phyloP scores from a whole-genome alignment of 2,113 vertebrate species.

The Dicerorhinus sumatrensis region DNA sequence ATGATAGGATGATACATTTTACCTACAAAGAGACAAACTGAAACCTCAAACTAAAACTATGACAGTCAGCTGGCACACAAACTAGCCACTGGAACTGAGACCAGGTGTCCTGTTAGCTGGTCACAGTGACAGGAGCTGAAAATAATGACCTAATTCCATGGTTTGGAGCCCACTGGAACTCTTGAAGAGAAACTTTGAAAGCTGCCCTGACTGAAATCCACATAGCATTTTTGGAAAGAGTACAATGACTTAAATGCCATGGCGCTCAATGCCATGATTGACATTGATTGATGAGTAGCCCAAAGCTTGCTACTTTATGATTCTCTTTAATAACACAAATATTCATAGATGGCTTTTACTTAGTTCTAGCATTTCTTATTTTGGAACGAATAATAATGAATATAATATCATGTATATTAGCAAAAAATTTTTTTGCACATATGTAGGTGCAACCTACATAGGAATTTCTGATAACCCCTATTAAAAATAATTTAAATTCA shows the following conservation, averaged over 20 bases:
- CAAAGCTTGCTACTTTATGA: neutral
- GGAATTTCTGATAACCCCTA: neutral
- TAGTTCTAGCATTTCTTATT: neutral
- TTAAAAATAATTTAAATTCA: slow-evolving; percentile 17
- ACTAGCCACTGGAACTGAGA: neutral
- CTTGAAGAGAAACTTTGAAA: neutral
- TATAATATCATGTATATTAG: too few species aligned
- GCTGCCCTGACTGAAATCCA: neutral
- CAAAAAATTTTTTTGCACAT: too few species aligned
- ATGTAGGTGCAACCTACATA: neutral
- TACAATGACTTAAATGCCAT: neutral
- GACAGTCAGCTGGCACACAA: neutral
- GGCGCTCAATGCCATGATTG: neutral
- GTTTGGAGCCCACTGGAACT: neutral
- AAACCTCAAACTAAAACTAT: neutral
- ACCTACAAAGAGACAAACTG: neutral
- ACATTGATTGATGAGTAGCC: neutral
- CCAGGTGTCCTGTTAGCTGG: neutral
- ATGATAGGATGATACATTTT: neutral
- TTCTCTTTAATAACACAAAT: neutral
- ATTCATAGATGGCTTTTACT: neutral
- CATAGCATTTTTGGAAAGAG: neutral
- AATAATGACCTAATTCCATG: neutral
- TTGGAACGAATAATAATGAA: too few species aligned
- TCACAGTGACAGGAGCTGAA: neutral